Conservation (phyloP, 2,797 vertebrate genomes). For the Alauda arvensis region DNA sequence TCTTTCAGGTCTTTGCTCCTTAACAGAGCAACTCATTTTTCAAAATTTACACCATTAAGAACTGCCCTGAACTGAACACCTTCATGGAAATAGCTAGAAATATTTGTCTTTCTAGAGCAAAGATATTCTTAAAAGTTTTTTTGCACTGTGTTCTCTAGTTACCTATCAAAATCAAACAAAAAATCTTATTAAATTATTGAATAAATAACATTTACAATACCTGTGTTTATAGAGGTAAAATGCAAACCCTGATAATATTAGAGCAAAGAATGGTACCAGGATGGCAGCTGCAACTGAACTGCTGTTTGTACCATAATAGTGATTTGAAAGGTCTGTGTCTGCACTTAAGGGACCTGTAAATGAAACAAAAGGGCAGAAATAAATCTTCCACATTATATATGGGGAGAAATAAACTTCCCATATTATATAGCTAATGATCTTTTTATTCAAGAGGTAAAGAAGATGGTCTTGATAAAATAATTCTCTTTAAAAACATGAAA, state of each 20-base stretch:
- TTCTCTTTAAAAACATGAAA: not conserved
- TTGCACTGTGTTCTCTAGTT: too few species aligned
- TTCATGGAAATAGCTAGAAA: not conserved
- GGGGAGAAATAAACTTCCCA: not conserved
- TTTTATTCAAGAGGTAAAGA: not conserved
- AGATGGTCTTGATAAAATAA: not conserved
- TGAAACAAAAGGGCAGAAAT: not conserved
- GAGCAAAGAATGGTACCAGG: conserved; percentile 95
- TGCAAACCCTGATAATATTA: conserved; percentile 96
- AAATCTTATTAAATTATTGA: not conserved
- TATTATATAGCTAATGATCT: not conserved
- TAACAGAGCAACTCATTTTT: not conserved
- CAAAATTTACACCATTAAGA: not conserved
- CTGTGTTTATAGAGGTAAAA: conserved; percentile 99
- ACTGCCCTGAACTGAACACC: not conserved
- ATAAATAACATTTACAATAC: conserved; percentile 63
- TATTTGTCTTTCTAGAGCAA: not conserved
- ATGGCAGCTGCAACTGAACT: conserved; percentile 98
- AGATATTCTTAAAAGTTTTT: not conserved
- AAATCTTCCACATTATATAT: not conserved
- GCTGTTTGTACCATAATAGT: conserved; percentile 90
- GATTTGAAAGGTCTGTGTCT: conserved; percentile 82
- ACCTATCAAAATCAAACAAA: conserved; percentile 45
- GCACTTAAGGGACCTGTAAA: conserved; percentile 68
- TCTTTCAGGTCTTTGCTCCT: not conserved